phyloP scores from a whole-genome alignment of 2,888 invertebrate species.

The Phortica okadai region DNA sequence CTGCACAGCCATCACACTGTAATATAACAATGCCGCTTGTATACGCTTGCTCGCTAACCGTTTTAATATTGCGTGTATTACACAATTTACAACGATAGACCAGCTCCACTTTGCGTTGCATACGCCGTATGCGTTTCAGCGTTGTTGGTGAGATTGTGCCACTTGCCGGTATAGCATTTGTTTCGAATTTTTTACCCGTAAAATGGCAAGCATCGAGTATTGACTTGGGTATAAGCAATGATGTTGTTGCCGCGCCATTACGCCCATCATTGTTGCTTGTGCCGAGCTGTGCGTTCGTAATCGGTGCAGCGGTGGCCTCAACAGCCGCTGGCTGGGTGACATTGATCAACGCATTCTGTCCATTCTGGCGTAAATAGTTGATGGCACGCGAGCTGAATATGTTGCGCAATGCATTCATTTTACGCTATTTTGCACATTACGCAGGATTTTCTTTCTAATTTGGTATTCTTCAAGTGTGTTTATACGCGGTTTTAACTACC shows the following conservation, averaged over 20 bases:
- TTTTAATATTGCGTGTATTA: slow-evolving; percentile 72
- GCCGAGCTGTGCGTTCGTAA: slow-evolving; percentile 35
- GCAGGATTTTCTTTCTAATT: slow-evolving; percentile 24
- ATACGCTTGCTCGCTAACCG: slow-evolving; percentile 72
- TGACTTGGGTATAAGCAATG: slow-evolving; percentile 65
- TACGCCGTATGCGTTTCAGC: slow-evolving; percentile 64
- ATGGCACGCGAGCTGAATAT: slow-evolving; percentile 68
- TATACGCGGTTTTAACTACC: neutral
- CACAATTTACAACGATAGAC: slow-evolving; percentile 73
- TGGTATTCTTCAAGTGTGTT: slow-evolving; percentile 14
- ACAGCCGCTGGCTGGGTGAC: slow-evolving; percentile 61
- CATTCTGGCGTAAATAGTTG: slow-evolving; percentile 68
- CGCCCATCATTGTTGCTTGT: slow-evolving; percentile 32
- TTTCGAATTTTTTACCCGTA: slow-evolving; percentile 60
- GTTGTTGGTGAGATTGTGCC: slow-evolving; percentile 68
- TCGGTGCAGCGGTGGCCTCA: slow-evolving; percentile 23
- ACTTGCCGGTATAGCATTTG: slow-evolving; percentile 32
- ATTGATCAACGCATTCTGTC: slow-evolving; percentile 71
- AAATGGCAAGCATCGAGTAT: slow-evolving; percentile 69
- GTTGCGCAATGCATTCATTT: slow-evolving; percentile 73
- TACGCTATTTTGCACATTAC: slow-evolving; percentile 45
- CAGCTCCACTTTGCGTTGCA: slow-evolving; percentile 71
- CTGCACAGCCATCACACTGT: slow-evolving; percentile 74
- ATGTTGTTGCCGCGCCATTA: slow-evolving; percentile 25
- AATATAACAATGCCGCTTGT: slow-evolving; percentile 72